Evolutionary conservation across 2,797 vertebrate species (phyloP), one percentile per base, ranked within the genome.

Genomic region (Streptopelia turtur): DNA sequence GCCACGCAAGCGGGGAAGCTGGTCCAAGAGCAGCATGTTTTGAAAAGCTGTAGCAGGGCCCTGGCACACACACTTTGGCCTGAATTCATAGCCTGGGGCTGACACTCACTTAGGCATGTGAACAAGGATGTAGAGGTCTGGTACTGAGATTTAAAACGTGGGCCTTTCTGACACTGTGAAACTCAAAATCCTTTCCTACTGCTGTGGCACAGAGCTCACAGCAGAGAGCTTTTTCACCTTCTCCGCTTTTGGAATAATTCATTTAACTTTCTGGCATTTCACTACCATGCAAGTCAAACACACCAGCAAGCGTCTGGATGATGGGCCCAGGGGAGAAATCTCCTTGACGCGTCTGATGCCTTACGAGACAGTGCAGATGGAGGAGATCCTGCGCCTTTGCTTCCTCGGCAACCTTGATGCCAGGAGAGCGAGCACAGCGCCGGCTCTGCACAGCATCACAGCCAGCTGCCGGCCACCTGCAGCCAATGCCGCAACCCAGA

Each of bases 391-490:
- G 52, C 0, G 7, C 49, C 52, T 93, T 64, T 43, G 37, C 87
- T 93, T 91, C 85, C 89, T 75, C 87, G 91, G 87, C 87, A 95
- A 39, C 74, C 70, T 80, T 2, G 0, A 37, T 39, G 55, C 43
- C 57, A 53, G 82, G 82, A 81, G 45, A 49, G 43, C 2, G 11
- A 69, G 35, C 5, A 0, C 35, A 25, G 24, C 3, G 2, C 27
- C 3, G 11, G 30, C 78, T 83, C 71, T 12, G 47, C 10, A 2
- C 1, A 1, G 81, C 53, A 8, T 21, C 5, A 5, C 68, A 39
- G 77, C 31, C 5, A 0, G 35, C 77, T 33, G 41, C 63, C 0
- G 0, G 57, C 24, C 18, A 2, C 0, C 0, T 33, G 20, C 39
- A 14, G 11, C 55, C 27, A 6, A 16, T 0, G 15, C 59, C 45